Evolutionary conservation across 2,113 vertebrate genomes (phyloP).

Genomic region (Arizona elegans): DNA sequence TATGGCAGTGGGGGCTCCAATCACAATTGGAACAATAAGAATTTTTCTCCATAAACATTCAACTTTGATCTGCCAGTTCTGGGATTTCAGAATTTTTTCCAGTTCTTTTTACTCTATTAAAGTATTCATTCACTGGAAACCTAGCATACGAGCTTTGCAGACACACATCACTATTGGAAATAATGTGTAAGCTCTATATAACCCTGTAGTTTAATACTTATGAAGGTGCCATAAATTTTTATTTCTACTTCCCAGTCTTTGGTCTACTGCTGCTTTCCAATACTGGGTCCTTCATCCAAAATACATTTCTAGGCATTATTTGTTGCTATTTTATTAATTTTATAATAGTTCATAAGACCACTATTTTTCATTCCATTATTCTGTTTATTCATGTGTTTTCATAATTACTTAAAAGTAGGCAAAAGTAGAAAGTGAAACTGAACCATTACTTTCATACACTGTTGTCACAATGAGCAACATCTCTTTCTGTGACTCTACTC

Average conservation of each 20-base stretch:
- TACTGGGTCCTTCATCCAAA: not conserved
- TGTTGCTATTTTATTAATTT: not conserved
- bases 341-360: not conserved
- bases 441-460: not conserved
- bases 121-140: not conserved
- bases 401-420: not conserved
- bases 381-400: not conserved
- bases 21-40: not conserved
- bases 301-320: not conserved
- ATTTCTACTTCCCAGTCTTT: not conserved
- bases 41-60: too few species aligned
- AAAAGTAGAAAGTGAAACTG: not conserved
- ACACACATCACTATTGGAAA: not conserved
- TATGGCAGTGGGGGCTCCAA: not conserved
- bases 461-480: not conserved
- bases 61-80: too few species aligned
- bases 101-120: not conserved
- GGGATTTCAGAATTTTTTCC: too few species aligned
- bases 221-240: not conserved
- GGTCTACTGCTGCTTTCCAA: not conserved
- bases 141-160: not conserved
- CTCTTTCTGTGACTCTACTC: not conserved
- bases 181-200: not conserved
- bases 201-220: not conserved
- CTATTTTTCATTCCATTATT: not conserved